Base-by-base conservation (phyloP, 2,888 invertebrate genomes). In the Platycnemis pennipes region DNA sequence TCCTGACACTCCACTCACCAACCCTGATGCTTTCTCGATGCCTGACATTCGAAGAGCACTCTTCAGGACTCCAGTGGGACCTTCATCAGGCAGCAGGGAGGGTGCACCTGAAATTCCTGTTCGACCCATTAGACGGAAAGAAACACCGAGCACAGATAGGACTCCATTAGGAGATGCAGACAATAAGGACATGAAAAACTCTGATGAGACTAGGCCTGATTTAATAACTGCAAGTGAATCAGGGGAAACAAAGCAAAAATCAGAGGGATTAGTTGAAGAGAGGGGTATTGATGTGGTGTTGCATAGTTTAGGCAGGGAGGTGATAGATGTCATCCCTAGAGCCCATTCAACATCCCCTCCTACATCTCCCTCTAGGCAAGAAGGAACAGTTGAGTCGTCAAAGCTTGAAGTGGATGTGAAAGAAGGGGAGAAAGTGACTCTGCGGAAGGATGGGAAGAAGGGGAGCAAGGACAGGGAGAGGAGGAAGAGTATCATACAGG, bases 401-500 rank as follows among this genome's bases (percentile, higher is more conserved):
- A 91, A 91, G 56, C 56, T 91, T 26, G 91, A 91, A 7, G 53
- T 42, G 42, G 91, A 91, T 63, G 91, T 53, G 37, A 91, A 56
- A 91, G 91, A 91, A 63, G 91, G 91, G 2, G 94, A 95, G 95
- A 95, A 96, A 95, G 94, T 95, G 95, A 95, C 95, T 95, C 94
- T 95, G 1, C 87, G 87, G 26, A 86, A 87, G 86, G 85, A 86
- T 87, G n/a, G 96, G 96, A 97, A 97, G 95, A 97, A 97, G 94
- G 96, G 97, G 45, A 91, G 63, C 63, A 98, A 98, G 95, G 98
- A 98, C 96, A 97, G 97, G 0, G 98, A 98, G 95, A 97, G 98
- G 95, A 97, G 98, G 95, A 98, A 98, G 96, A 98, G 98, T 96
- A 98, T 99, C 94, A 98, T 98, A 96, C 98, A 98, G 96, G 98